Evolutionary conservation across 1,140 invertebrate genomes (phyloP).

Genomic region (Pantala flavescens): DNA sequence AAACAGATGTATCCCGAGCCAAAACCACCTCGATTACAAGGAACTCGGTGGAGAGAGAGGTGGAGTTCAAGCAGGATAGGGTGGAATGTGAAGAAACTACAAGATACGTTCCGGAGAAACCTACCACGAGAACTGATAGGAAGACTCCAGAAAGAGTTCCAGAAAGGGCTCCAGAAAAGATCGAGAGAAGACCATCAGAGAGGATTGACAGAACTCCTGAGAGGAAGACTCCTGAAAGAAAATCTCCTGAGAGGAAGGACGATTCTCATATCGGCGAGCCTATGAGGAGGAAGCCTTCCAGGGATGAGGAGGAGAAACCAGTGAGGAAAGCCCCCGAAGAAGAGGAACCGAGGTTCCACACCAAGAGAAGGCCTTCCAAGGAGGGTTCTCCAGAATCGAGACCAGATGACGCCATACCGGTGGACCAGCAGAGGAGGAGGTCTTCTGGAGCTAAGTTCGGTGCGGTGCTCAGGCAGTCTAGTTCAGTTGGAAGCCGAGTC

Average conservation of each 20-base stretch:
- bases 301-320: not conserved
- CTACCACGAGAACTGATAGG: not conserved
- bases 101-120: not conserved
- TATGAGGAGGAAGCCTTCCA: not conserved
- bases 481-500: not conserved
- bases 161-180: not conserved
- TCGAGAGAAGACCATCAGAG: not conserved
- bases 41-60: not conserved
- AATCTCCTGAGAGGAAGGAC: not conserved
- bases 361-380: not conserved
- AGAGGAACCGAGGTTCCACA: not conserved
- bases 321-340: not conserved
- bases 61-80: not conserved
- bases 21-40: not conserved
- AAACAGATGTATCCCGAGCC: not conserved
- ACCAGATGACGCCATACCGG: not conserved
- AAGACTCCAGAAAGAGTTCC: not conserved
- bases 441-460: constrained; percentile 45
- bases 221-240: not conserved
- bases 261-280: not conserved
- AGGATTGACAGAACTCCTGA: not conserved
- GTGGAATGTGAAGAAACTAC: not conserved
- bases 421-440: not conserved
- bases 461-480: constrained; percentile 45
- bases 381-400: not conserved